Conservation (phyloP, 35 echinoderm and acorn worm species). For the Eucidaris tribuloides region DNA sequence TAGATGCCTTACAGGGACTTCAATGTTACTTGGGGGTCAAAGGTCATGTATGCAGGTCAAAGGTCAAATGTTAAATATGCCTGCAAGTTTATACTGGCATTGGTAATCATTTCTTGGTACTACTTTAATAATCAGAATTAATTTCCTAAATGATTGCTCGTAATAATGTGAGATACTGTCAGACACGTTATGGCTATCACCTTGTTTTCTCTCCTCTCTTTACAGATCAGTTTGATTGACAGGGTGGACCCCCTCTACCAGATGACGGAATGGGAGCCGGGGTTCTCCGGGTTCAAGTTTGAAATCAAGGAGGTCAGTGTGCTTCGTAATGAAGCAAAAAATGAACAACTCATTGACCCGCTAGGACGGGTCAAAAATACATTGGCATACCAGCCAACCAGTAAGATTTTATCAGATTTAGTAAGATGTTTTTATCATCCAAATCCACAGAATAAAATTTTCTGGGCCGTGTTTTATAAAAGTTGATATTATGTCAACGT, state of each 20-base stretch:
- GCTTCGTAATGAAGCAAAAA: background rate
- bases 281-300: constrained; percentile 70
- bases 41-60: no score
- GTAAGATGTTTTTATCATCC: no score
- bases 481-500: no score
- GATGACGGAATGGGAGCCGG: constrained; percentile 69
- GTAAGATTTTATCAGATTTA: no score
- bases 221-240: constrained; percentile 87
- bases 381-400: no score
- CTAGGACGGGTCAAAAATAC: no score
- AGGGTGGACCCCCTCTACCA: constrained; percentile 82
- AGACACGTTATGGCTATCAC: background rate
- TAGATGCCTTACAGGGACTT: no score
- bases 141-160: background rate
- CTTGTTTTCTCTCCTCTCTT: constrained; percentile 6
- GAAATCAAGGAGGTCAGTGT: constrained; percentile 84
- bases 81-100: background rate
- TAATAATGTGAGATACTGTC: background rate
- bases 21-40: no score
- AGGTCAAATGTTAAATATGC: no score
- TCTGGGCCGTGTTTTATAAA: no score
- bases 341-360: no score
- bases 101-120: background rate
- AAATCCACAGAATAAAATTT: no score
- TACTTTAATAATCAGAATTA: background rate